These are phyloP conservation scores for Pteria penguin DNA, from an alignment of 2,888 invertebrate species.

Conservation along the genomic window DNA sequence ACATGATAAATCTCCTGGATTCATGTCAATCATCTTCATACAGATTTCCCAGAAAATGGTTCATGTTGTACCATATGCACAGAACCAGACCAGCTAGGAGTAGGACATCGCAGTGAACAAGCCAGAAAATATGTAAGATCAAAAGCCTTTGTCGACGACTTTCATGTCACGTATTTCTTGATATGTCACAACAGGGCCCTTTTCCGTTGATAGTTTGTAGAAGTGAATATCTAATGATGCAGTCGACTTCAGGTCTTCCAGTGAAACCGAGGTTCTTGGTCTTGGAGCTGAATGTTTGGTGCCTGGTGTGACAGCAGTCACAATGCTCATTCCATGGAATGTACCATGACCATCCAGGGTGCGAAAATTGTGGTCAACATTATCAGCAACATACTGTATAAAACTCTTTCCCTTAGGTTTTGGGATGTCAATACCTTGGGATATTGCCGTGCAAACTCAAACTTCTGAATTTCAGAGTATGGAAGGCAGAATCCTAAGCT, in stretches of 20 bases:
- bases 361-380: slow-evolving; percentile 61
- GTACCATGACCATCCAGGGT: slow-evolving; percentile 59
- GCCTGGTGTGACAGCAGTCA: slow-evolving; percentile 54
- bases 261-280: slow-evolving; percentile 28
- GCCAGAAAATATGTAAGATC: not conserved
- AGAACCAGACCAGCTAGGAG: not conserved
- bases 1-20: slow-evolving; percentile 53
- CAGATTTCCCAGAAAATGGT: not conserved
- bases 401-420: slow-evolving; percentile 22
- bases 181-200: not conserved
- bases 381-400: slow-evolving; percentile 63
- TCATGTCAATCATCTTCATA: slow-evolving; percentile 61
- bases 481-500: slow-evolving; percentile 52
- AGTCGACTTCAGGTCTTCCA: slow-evolving; percentile 20
- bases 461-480: slow-evolving; percentile 53
- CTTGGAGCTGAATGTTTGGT: not conserved
- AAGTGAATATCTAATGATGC: slow-evolving; percentile 39
- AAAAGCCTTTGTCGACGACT: not conserved
- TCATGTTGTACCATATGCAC: not conserved
- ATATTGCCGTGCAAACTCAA: slow-evolving; percentile 55
- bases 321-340: slow-evolving; percentile 64
- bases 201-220: slow-evolving; percentile 15
- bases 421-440: slow-evolving; percentile 37
- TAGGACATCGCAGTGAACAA: not conserved
- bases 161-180: not conserved